Percentiles rank a stretch among this genome's conserved stretches.
These are phyloP conservation scores for Nomada ferruginata DNA, from an alignment of 2,888 invertebrate genomes.

Conservation along the genomic window DNA sequence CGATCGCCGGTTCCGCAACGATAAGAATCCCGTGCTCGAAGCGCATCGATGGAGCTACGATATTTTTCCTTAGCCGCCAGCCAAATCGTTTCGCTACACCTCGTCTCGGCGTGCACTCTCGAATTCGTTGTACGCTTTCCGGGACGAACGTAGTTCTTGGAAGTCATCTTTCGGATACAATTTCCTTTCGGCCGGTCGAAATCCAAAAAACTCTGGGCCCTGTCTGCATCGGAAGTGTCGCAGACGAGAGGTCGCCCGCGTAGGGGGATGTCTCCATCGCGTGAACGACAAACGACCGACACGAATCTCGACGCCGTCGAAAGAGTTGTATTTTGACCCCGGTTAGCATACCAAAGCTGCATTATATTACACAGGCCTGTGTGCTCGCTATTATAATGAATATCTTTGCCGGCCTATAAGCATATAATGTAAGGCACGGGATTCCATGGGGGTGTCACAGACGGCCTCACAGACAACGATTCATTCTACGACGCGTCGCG, in stretches of 20 bases:
- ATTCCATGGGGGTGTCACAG: constrained; percentile 65
- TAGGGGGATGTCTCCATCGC: constrained; percentile 65
- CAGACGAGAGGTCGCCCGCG: constrained; percentile 16
- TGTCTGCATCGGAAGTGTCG: too few species aligned
- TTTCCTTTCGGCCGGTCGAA: too few species aligned
- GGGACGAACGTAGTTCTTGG: too few species aligned
- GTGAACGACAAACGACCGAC: constrained; percentile 56
- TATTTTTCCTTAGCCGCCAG: constrained; percentile 26
- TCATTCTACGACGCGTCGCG: constrained; percentile 20
- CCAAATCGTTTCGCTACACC: constrained; percentile 49
- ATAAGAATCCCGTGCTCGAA: constrained; percentile 48
- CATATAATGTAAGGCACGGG: constrained; percentile 73
- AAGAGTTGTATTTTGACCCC: constrained; percentile 81
- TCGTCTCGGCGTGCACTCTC: constrained; percentile 16
- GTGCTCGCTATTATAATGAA: constrained; percentile 79
- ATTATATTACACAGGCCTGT: constrained; percentile 74
- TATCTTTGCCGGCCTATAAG: constrained; percentile 71
- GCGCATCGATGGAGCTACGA: constrained; percentile 26
- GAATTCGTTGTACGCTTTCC: too few species aligned
- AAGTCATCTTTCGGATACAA: too few species aligned
- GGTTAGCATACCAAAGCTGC: constrained; percentile 82
- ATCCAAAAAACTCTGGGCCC: too few species aligned
- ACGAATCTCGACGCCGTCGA: constrained; percentile 62
- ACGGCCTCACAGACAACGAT: constrained; percentile 44
- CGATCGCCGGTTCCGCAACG: constrained; percentile 28